Conservation (phyloP, 2,888 invertebrate species). For the Julus scanicus region DNA sequence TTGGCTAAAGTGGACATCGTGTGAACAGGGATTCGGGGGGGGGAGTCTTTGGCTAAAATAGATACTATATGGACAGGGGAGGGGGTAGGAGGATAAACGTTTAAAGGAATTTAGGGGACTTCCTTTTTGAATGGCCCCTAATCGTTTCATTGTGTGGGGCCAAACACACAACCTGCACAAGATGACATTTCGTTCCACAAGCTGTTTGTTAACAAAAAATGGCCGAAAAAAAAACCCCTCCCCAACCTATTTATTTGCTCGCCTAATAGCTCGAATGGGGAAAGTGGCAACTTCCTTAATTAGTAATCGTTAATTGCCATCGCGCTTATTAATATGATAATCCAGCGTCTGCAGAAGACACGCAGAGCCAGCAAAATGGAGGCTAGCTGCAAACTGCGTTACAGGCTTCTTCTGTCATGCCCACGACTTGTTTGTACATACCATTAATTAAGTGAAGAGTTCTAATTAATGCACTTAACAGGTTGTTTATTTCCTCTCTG, state of each 20-base stretch:
- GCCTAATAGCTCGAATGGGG: neutral
- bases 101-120: too few relatives aligned
- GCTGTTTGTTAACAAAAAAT: too few relatives aligned
- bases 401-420: neutral
- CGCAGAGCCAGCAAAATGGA: neutral
- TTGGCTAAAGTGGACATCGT: too few relatives aligned
- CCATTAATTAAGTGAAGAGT: constrained; percentile 52
- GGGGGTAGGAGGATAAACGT: too few relatives aligned
- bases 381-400: neutral
- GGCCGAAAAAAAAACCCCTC: too few relatives aligned
- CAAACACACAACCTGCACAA: too few relatives aligned
- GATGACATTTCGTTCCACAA: too few relatives aligned
- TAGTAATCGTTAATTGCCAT: neutral
- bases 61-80: too few relatives aligned
- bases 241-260: neutral
- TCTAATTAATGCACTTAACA: constrained; percentile 53
- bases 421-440: neutral
- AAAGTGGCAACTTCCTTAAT: neutral
- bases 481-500: constrained; percentile 48
- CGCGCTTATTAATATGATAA: neutral
- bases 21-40: too few relatives aligned
- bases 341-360: neutral
- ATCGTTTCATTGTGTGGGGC: too few relatives aligned
- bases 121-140: too few relatives aligned
- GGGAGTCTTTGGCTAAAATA: too few relatives aligned